These are phyloP conservation scores for Erebia aethiops DNA, from an alignment of 2,888 invertebrate genomes.

Conservation along the genomic window DNA sequence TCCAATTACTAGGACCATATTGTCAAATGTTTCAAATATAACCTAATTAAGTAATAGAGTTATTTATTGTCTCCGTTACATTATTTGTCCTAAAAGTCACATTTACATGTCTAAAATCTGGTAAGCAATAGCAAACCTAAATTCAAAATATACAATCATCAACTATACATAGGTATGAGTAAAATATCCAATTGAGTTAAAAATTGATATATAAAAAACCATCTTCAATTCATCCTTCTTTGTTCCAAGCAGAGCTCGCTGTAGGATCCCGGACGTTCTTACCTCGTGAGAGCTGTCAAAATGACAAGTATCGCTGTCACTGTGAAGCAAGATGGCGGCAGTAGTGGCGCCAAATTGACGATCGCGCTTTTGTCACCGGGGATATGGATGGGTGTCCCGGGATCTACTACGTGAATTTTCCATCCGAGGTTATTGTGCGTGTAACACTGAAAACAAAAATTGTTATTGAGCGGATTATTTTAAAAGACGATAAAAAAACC, in stretches of 20 bases:
- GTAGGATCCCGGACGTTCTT: constrained; percentile 49
- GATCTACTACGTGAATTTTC: constrained; percentile 94
- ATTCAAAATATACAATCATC: constrained; percentile 9
- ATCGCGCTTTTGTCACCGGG: constrained; percentile 56
- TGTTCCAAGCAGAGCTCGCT: constrained; percentile 48
- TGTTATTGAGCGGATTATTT: background rate
- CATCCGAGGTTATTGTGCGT: constrained; percentile 96
- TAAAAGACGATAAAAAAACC: no score
- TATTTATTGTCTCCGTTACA: constrained; percentile 43
- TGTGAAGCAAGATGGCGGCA: constrained; percentile 30
- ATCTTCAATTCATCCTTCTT: constrained; percentile 9
- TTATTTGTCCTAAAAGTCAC: background rate
- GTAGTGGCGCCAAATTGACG: constrained; percentile 45
- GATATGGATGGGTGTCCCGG: constrained; percentile 77
- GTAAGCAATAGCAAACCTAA: constrained; percentile 26
- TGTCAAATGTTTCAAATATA: constrained; percentile 18
- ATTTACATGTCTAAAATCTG: constrained; percentile 6
- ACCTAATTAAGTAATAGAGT: constrained; percentile 27
- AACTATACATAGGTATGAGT: background rate
- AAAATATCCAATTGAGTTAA: constrained; percentile 5
- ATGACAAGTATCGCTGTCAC: constrained; percentile 42
- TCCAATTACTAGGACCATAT: constrained; percentile 7
- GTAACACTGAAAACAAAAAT: constrained; percentile 87
- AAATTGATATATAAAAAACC: constrained; percentile 11
- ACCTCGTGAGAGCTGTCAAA: constrained; percentile 54